Evolutionary conservation across 2,888 invertebrate species (phyloP).

Genomic region (Matsumyia berberina): DNA sequence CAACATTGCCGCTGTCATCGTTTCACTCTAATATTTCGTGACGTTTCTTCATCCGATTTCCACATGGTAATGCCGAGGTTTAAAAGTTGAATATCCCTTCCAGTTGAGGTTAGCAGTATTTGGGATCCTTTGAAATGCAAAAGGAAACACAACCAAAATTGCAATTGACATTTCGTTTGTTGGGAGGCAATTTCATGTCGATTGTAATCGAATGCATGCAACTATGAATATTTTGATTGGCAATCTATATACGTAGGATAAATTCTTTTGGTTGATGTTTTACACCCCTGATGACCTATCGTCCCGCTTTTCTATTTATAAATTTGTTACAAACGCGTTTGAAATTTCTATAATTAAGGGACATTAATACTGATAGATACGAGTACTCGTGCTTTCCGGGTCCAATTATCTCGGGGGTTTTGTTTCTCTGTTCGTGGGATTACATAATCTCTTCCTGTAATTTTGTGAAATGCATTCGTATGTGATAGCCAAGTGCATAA

Average conservation of each 20-base stretch:
- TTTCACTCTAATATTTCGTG: constrained; percentile 2
- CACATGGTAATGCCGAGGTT: constrained; percentile 1
- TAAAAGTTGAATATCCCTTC: constrained; percentile 40
- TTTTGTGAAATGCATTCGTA: constrained; percentile 25
- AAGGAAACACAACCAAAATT: background rate
- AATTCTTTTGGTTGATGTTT: background rate
- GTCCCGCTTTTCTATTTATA: background rate
- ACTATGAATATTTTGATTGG: constrained; percentile 28
- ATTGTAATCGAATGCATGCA: constrained; percentile 21
- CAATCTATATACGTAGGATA: constrained; percentile 4
- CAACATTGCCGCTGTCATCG: constrained; percentile 13
- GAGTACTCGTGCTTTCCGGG: constrained; percentile 17
- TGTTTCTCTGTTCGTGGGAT: constrained; percentile 16
- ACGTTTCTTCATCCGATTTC: constrained; percentile 10
- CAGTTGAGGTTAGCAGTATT: background rate
- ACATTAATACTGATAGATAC: constrained; percentile 18
- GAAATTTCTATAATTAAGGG: constrained; percentile 27
- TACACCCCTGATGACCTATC: background rate
- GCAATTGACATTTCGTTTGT: constrained; percentile 47
- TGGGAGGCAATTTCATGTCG: constrained; percentile 26
- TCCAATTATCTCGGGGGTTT: constrained; percentile 26
- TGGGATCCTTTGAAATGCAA: constrained; percentile 21
- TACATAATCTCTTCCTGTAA: constrained; percentile 53
- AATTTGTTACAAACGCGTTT: background rate
- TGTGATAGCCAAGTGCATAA: background rate